Percentiles rank a stretch among this genome's conserved stretches.
Conservation (phyloP, 2,888 invertebrate genomes). For the Lasioglossum pauxillum region DNA sequence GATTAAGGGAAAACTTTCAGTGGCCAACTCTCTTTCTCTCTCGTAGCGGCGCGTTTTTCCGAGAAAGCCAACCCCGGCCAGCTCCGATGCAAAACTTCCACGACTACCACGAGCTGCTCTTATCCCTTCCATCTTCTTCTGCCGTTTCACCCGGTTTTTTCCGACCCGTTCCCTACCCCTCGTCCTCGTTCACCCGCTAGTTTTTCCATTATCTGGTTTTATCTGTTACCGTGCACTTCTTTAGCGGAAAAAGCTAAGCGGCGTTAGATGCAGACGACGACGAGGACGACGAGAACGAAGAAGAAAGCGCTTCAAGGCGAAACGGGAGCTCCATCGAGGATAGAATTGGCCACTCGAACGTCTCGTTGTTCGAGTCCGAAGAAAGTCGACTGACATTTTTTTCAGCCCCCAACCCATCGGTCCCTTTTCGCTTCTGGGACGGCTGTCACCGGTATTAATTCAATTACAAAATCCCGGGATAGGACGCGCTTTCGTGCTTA, state of each 20-base stretch:
- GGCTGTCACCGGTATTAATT: conserved; percentile 26
- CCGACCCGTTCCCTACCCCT: not conserved
- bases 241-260: conserved; percentile 24
- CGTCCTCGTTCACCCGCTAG: conserved; percentile 2
- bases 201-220: conserved; percentile 56
- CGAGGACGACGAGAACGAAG: not conserved
- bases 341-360: conserved; percentile 35
- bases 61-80: conserved; percentile 10
- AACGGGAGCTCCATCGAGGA: conserved; percentile 3
- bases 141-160: conserved; percentile 26
- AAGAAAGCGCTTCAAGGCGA: not conserved
- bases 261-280: conserved; percentile 21
- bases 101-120: conserved; percentile 24
- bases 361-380: conserved; percentile 1
- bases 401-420: not conserved
- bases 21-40: not conserved
- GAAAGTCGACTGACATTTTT: conserved; percentile 9
- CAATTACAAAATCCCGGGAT: conserved; percentile 29
- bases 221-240: conserved; percentile 45
- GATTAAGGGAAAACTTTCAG: conserved; percentile 48
- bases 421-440: not conserved
- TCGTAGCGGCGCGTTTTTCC: conserved; percentile 42
- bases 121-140: conserved; percentile 46
- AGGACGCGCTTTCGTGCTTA: conserved; percentile 24
- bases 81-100: conserved; percentile 46